Conservation (phyloP, 2,113 vertebrate genomes). For the Rhabdornis inornatus region DNA sequence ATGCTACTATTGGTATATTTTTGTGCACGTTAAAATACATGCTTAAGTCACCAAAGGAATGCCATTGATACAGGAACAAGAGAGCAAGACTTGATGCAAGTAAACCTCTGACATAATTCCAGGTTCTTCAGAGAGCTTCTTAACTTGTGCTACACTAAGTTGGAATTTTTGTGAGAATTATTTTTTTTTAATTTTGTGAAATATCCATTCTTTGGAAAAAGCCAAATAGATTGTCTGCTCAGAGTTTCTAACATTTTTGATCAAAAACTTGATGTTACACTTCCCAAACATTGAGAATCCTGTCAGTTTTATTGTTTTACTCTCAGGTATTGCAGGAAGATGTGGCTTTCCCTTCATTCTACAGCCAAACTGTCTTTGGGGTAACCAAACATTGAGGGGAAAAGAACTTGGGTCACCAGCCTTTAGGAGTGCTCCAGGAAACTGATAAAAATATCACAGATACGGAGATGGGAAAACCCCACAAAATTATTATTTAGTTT, state of each 20-base stretch:
- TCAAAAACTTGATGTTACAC: neutral
- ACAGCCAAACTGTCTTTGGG: neutral
- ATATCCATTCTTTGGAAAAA: neutral
- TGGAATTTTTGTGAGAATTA: neutral
- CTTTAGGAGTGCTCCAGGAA: neutral
- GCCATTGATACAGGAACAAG: neutral
- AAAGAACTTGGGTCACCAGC: neutral
- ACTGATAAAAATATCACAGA: neutral
- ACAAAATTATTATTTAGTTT: neutral
- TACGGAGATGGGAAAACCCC: neutral
- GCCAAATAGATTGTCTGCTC: too few relatives aligned
- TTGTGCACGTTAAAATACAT: neutral
- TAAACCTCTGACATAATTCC: neutral
- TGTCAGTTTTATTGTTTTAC: neutral
- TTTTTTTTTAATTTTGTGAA: neutral
- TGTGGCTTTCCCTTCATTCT: neutral
- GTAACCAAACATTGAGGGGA: neutral
- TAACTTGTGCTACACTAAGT: neutral
- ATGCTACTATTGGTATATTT: neutral
- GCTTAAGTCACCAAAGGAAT: neutral
- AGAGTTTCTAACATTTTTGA: neutral
- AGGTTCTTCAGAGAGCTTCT: neutral
- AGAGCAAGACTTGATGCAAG: neutral
- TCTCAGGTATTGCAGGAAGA: neutral
- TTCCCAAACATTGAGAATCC: rapidly evolving